Conservation (phyloP, 2,797 vertebrate genomes). For the Silurus lanzhouensis region DNA sequence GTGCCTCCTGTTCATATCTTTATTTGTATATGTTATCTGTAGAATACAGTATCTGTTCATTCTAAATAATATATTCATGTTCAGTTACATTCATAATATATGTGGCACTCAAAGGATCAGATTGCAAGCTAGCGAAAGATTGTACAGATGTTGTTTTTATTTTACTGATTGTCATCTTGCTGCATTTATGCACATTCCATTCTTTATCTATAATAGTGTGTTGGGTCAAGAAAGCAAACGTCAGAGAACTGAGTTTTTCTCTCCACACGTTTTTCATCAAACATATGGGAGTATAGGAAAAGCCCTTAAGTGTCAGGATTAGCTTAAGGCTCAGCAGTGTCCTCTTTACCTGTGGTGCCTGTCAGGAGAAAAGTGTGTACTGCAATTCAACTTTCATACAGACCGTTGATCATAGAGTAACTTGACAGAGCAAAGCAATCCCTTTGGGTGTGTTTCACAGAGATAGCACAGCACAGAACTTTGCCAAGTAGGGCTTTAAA, state of each 20-base stretch:
- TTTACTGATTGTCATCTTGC: background rate
- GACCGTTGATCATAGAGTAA: constrained; percentile 56
- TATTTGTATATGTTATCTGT: background rate
- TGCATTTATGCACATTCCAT: background rate
- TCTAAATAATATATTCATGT: background rate
- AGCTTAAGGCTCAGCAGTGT: constrained; percentile 18
- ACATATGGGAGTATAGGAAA: constrained; percentile 11
- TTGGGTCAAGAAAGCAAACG: background rate
- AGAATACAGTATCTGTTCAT: background rate
- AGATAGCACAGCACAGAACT: constrained; percentile 55
- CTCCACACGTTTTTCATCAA: constrained; percentile 9
- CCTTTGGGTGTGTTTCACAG: constrained; percentile 51
- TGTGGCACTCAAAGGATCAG: background rate
- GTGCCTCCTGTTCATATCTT: background rate
- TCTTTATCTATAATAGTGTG: background rate
- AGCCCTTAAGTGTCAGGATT: constrained; percentile 9
- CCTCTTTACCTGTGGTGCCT: constrained; percentile 36
- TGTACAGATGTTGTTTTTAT: background rate
- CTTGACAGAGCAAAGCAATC: constrained; percentile 62
- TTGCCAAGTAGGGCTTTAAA: constrained; percentile 51
- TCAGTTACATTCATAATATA: background rate
- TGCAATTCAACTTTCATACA: constrained; percentile 49
- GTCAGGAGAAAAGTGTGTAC: constrained; percentile 37
- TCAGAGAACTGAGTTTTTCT: background rate
- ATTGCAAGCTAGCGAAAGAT: background rate